Evolutionary conservation across 2,113 vertebrate genomes (phyloP), one percentile per base, ranked within the genome.

Genomic region (Drymodes brunneopygia): DNA sequence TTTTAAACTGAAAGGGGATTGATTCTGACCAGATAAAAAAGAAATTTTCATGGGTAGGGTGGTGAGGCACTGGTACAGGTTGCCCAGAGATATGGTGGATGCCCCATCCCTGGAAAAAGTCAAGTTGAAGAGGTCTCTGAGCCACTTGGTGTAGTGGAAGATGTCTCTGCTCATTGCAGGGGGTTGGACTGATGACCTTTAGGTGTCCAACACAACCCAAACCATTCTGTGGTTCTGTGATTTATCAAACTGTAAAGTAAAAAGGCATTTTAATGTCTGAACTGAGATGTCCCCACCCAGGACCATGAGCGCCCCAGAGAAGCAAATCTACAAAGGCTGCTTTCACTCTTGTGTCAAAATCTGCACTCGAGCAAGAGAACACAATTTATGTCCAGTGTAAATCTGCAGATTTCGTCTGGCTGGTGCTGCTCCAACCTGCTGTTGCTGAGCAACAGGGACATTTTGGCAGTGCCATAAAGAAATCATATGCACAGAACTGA

Each of bases 391-490:
- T 27, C 42, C 82, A 51, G 50, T 7, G 47, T n/a, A 94, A 95
- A 90, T 81, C 79, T 73, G 66, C 45, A 90, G 70, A 73, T 70
- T 73, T 86, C 25, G 71, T 93, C 51, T 3, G 2, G 48, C 87
- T 90, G 58, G 33, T 86, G 85, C 75, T 88, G 45, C 74, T 88
- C 86, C 87, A 96, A 45, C 24, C 78, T 70, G 33, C 87, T 73
- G 91, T 95, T 95, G 92, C 93, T 83, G 93, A 95, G 94, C 92
- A 96, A 96, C 94, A 42, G 74, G 44, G 74, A 87, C 10, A 47
- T 88, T 94, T 85, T 82, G 65, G 81, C 90, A 95, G 71, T 10
- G n/a, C 58, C 9, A 8, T 84, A 51, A 81, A 81, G 81, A 87
- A 87, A 82, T 50, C 33, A 35, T 67, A 79, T 7, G 33, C 65